Conservation (phyloP, 2,797 vertebrate genomes). For the Atherinosoma microstoma region DNA sequence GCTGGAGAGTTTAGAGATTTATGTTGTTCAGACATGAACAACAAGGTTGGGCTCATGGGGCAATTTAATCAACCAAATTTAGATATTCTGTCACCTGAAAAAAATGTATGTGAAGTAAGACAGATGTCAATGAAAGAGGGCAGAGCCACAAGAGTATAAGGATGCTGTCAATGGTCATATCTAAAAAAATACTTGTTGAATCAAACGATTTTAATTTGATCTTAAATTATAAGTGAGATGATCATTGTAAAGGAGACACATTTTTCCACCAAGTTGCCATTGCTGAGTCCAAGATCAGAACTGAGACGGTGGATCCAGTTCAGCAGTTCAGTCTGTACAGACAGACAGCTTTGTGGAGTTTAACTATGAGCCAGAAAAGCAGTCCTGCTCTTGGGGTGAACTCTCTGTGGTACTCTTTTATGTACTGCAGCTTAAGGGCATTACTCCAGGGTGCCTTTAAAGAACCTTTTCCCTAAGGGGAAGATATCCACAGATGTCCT, state of each 20-base stretch:
- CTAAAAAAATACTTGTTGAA: slow-evolving; percentile 49
- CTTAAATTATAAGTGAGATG: slow-evolving; percentile 36
- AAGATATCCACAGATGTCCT: slow-evolving; percentile 36
- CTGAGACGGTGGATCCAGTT: slow-evolving; percentile 38
- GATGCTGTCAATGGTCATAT: slow-evolving; percentile 1
- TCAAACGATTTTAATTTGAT: slow-evolving; percentile 39
- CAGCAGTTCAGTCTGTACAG: slow-evolving; percentile 35
- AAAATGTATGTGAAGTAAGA: slow-evolving; percentile 22
- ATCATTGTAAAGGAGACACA: slow-evolving; percentile 11
- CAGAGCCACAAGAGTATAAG: slow-evolving; percentile 4
- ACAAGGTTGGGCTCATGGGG: no score
- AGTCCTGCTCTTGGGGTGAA: slow-evolving; percentile 45
- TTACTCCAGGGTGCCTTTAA: slow-evolving; percentile 31
- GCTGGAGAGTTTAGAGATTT: not conserved
- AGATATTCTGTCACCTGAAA: slow-evolving; percentile 18
- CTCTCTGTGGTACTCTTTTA: slow-evolving; percentile 9
- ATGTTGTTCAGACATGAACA: not conserved
- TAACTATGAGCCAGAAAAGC: slow-evolving; percentile 51
- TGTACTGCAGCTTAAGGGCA: slow-evolving; percentile 22
- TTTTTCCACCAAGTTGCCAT: not conserved
- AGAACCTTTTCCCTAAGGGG: slow-evolving; percentile 3
- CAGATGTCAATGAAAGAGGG: slow-evolving; percentile 48
- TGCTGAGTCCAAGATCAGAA: slow-evolving; percentile 36
- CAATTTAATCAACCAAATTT: no score
- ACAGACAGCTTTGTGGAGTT: slow-evolving; percentile 41